Conservation (phyloP, 2,888 invertebrate genomes). For the Entomobrya multifasciata region DNA sequence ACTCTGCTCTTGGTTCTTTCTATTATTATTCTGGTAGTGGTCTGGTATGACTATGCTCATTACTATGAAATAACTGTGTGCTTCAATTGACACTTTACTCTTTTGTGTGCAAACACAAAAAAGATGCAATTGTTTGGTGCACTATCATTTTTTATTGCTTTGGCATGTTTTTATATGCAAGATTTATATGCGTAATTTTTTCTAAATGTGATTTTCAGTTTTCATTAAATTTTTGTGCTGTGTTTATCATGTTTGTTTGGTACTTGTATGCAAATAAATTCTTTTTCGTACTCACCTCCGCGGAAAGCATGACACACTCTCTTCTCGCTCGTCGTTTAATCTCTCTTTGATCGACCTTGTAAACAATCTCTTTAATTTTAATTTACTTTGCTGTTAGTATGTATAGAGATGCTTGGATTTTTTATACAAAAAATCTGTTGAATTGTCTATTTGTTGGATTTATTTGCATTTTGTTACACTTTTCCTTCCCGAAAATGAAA, state of each 20-base stretch:
- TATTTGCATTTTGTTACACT: slow-evolving; percentile 44
- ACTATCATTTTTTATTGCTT: slow-evolving; percentile 36
- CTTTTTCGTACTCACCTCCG: slow-evolving; percentile 23
- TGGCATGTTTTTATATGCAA: neutral
- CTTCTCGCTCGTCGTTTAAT: too few species aligned
- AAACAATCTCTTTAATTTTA: slow-evolving; percentile 38
- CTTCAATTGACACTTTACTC: slow-evolving; percentile 71
- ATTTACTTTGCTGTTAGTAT: too few species aligned
- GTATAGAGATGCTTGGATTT: too few species aligned
- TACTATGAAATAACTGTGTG: slow-evolving; percentile 52
- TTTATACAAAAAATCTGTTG: neutral
- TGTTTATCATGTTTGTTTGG: neutral
- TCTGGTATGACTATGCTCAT: slow-evolving; percentile 22
- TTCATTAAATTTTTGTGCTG: slow-evolving; percentile 4
- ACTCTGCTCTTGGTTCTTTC: slow-evolving; percentile 53
- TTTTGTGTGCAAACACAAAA: slow-evolving; percentile 10
- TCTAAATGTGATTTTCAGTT: too few species aligned
- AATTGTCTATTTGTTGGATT: neutral
- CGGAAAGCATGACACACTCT: slow-evolving; percentile 60
- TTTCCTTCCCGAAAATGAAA: slow-evolving; percentile 33
- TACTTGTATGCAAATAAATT: neutral
- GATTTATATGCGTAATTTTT: too few species aligned
- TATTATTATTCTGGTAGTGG: slow-evolving; percentile 38
- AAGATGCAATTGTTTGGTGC: too few species aligned
- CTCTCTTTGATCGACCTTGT: slow-evolving; percentile 62